phyloP scores from a whole-genome alignment of 2,888 invertebrate genomes.

The Diaperis boleti region DNA sequence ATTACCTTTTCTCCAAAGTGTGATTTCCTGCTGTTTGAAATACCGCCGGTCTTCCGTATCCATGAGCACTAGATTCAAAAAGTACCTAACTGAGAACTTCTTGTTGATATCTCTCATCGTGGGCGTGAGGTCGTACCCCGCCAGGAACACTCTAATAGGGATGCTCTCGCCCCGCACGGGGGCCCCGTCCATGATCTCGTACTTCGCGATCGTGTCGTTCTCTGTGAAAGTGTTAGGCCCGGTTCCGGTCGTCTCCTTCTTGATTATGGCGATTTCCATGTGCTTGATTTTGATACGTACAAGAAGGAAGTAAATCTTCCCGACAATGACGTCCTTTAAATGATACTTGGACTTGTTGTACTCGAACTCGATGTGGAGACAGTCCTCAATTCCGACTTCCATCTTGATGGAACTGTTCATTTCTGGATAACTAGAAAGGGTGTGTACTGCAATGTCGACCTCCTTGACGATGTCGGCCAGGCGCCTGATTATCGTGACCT shows the following conservation, averaged over 20 bases:
- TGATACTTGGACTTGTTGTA: constrained; percentile 99
- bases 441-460: constrained; percentile 97
- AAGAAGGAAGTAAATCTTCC: constrained; percentile 98
- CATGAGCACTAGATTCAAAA: constrained; percentile 97
- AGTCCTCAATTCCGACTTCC: constrained; percentile 99
- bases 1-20: constrained; percentile 94
- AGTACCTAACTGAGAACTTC: constrained; percentile 98
- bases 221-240: constrained; percentile 98
- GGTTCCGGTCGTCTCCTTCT: constrained; percentile 94
- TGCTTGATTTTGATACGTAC: constrained; percentile 99
- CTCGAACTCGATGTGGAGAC: constrained; percentile 99
- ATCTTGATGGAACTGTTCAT: constrained; percentile 99
- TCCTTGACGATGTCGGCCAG: constrained; percentile 96
- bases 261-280: constrained; percentile 99
- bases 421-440: constrained; percentile 97
- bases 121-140: constrained; percentile 98
- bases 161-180: constrained; percentile 98
- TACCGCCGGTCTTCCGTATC: constrained; percentile 99
- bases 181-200: constrained; percentile 99
- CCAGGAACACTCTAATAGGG: constrained; percentile 97
- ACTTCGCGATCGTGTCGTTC: constrained; percentile 99
- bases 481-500: constrained; percentile 94
- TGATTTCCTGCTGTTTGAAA: constrained; percentile 99
- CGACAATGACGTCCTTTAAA: constrained; percentile 98
- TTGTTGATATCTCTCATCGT: constrained; percentile 99